Conservation (phyloP, 2,888 invertebrate genomes). For the Phragmatobia fuliginosa region DNA sequence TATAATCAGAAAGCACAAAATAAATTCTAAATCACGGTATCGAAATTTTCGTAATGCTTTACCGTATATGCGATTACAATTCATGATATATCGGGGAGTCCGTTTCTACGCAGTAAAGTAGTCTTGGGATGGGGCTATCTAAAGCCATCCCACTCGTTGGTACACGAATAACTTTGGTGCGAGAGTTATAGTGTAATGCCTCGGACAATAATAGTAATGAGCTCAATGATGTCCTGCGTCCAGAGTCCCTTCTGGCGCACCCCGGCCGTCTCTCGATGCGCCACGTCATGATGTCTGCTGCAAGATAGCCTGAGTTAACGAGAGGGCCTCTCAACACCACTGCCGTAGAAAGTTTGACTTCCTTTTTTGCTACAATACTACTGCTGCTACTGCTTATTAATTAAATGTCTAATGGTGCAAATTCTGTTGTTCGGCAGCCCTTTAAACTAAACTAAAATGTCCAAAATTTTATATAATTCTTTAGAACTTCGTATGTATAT, state of each 20-base stretch:
- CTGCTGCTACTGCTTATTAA: too few species aligned
- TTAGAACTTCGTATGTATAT: too few species aligned
- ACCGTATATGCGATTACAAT: not conserved
- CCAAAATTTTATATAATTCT: too few species aligned
- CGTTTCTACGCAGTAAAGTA: constrained; percentile 20
- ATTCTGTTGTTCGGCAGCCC: too few species aligned
- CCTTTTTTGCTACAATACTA: too few species aligned
- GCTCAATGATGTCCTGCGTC: not conserved
- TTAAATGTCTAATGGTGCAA: too few species aligned
- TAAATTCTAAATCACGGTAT: constrained; percentile 8
- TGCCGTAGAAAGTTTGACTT: too few species aligned
- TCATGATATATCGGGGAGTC: not conserved
- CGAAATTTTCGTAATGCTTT: not conserved
- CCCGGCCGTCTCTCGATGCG: too few species aligned
- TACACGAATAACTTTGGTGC: not conserved
- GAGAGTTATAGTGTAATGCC: not conserved
- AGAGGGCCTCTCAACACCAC: too few species aligned
- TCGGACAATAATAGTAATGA: not conserved
- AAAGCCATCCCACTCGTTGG: constrained; percentile 8
- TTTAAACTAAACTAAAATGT: too few species aligned
- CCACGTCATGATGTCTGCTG: too few species aligned
- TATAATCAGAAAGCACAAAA: not conserved
- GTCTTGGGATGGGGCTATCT: constrained; percentile 10
- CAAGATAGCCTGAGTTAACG: too few species aligned
- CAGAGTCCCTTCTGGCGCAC: not conserved